phyloP scores from a whole-genome alignment of 2,888 invertebrate genomes.

The Teleiodes luculella region DNA sequence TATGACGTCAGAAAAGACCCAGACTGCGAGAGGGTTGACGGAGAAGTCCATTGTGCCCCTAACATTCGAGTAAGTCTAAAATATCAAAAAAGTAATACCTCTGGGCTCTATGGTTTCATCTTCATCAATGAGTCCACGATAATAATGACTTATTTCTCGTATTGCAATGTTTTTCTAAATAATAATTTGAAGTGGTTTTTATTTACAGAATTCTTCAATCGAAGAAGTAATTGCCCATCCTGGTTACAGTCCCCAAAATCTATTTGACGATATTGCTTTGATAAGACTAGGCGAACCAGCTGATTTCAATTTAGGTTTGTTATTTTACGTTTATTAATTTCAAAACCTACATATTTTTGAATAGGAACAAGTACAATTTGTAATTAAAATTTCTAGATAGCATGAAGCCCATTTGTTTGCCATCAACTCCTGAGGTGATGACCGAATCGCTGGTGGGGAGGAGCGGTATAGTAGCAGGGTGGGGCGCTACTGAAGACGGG shows the following conservation, averaged over 20 bases:
- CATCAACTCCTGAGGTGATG: slow-evolving; percentile 42
- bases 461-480: slow-evolving; percentile 65
- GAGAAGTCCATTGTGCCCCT: slow-evolving; percentile 47
- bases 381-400: slow-evolving; percentile 36
- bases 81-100: neutral
- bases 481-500: slow-evolving; percentile 71
- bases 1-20: slow-evolving; percentile 57
- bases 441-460: slow-evolving; percentile 31
- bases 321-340: neutral
- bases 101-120: too few species aligned
- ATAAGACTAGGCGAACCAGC: slow-evolving; percentile 61
- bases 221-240: slow-evolving; percentile 66
- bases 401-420: slow-evolving; percentile 68
- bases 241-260: slow-evolving; percentile 47
- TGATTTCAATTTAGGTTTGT: slow-evolving; percentile 50
- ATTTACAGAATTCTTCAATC: slow-evolving; percentile 52
- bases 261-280: slow-evolving; percentile 76
- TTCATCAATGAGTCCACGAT: too few species aligned
- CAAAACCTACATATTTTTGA: too few species aligned
- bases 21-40: slow-evolving; percentile 52
- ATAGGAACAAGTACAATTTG: neutral
- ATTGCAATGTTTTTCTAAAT: neutral
- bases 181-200: slow-evolving; percentile 3
- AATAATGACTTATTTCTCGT: too few species aligned
- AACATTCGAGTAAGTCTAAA: slow-evolving; percentile 29